Conservation (phyloP, 2,888 invertebrate species). For the Diabrotica balteata region DNA sequence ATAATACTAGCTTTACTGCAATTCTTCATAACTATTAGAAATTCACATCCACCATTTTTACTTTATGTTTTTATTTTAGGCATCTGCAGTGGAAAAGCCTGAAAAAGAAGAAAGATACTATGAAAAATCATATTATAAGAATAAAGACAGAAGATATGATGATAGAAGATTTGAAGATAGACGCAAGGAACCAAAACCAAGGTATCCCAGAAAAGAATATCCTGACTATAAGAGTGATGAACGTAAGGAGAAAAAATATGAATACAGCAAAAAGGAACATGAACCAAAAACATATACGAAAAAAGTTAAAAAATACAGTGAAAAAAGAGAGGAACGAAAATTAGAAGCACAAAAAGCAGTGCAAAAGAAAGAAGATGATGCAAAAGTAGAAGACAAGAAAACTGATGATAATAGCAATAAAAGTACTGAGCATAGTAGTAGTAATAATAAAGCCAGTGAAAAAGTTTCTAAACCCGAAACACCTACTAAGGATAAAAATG, state of each 20-base stretch:
- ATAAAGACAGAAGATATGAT: conserved; percentile 52
- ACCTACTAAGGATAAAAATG: conserved; percentile 16
- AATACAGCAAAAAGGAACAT: conserved; percentile 39
- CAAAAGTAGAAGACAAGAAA: conserved; percentile 25
- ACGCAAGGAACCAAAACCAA: conserved; percentile 49
- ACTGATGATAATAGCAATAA: conserved; percentile 7
- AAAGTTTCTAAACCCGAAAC: background rate
- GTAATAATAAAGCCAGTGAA: conserved; percentile 19
- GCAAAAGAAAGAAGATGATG: conserved; percentile 47
- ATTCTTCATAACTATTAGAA: too few relatives aligned
- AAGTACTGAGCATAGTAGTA: conserved; percentile 20
- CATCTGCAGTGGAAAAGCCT: conserved; percentile 17
- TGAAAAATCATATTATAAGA: conserved; percentile 47
- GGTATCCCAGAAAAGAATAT: conserved; percentile 51
- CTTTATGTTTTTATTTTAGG: background rate
- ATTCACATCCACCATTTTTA: too few relatives aligned
- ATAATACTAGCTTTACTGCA: too few relatives aligned
- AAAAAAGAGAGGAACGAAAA: conserved; percentile 58
- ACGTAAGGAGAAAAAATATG: conserved; percentile 37
- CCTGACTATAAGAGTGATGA: conserved; percentile 47
- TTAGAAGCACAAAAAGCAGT: conserved; percentile 55
- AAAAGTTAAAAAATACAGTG: conserved; percentile 58
- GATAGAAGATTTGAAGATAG: conserved; percentile 53
- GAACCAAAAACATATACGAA: conserved; percentile 42
- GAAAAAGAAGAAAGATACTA: conserved; percentile 44